Evolutionary conservation across 1,140 invertebrate genomes (phyloP).

Genomic region (Saxidomus purpurata): DNA sequence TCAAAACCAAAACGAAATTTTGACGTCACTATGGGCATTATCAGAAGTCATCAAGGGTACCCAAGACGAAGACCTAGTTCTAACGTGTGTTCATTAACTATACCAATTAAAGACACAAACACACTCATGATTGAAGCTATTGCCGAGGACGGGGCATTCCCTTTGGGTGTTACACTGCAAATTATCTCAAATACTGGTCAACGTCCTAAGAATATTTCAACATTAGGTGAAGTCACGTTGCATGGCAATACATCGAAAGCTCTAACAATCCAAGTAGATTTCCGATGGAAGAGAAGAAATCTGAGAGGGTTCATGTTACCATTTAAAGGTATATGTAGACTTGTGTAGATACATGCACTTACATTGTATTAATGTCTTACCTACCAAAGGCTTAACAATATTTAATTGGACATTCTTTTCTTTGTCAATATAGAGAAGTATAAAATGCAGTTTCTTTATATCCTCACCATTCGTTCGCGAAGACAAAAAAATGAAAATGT

Average conservation of each 20-base stretch:
- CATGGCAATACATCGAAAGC: slow-evolving; percentile 39
- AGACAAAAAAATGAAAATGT: too few relatives aligned
- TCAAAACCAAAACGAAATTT: neutral
- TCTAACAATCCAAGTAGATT: slow-evolving; percentile 9
- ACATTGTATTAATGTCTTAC: too few relatives aligned
- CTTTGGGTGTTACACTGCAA: neutral
- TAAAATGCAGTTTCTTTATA: too few relatives aligned
- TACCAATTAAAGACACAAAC: neutral
- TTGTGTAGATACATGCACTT: too few relatives aligned
- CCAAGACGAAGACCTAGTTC: neutral
- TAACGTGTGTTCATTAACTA: neutral
- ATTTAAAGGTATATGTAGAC: slow-evolving; percentile 45
- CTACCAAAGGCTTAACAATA: too few relatives aligned
- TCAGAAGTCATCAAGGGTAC: slow-evolving; percentile 37
- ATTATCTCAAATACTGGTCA: neutral
- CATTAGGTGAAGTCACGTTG: neutral
- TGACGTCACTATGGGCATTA: neutral
- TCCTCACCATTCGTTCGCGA: too few relatives aligned
- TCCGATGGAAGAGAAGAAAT: neutral
- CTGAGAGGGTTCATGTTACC: slow-evolving; percentile 12
- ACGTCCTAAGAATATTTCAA: neutral
- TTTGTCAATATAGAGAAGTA: too few relatives aligned
- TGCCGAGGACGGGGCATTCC: slow-evolving; percentile 6
- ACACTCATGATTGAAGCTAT: neutral
- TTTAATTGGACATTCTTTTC: too few relatives aligned